Evolutionary conservation across 2,113 vertebrate species (phyloP), one percentile per base, ranked within the genome.

Genomic region (Engystomops pustulosus): DNA sequence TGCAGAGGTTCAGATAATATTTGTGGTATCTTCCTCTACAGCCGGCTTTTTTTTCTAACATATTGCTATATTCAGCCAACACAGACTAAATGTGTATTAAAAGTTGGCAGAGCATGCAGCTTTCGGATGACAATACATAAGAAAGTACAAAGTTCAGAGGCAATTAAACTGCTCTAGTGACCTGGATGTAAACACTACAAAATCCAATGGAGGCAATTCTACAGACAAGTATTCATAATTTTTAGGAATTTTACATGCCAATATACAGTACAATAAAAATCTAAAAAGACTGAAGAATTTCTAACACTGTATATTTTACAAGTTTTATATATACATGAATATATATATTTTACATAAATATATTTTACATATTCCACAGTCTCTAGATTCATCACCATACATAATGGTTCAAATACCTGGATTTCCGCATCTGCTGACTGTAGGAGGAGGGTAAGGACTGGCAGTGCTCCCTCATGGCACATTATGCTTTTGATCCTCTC

Each of bases 381-480:
- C 27, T 15, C 25, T n/a, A 44, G 3, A 25, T 49, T 47, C 6
- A 49, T 25, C 41, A 44, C 12, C 11, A 10, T 14, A 32, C 6
- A n/a, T 34, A 4, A 53, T 3, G 10, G 53, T 34, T 36, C 41
- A n/a, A 45, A 51, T 91, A 93, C 93, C 92, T 93, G 93, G 7
- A 95, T 90, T 88, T 95, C 90, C 80, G 93, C 88, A 85, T 95
- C 91, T 71, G 93, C 86, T 80, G 92, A 95, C 89, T 95, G 94
- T 86, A 95, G 88, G 32, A 95, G 89, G 58, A 91, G 87, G 8
- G 88, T 87, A 86, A 95, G 84, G 45, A 96, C 86, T 38, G 94
- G 94, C 41, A 95, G 79, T 14, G 89, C 94, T 86, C 94, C 94
- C 75, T 92, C 92, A 20, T 87, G 88, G 87, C 94, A 94, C 0